Percentiles rank a stretch among this genome's conserved stretches.
Conservation (phyloP, 2,888 invertebrate species). For the Drosophila pegasa region DNA sequence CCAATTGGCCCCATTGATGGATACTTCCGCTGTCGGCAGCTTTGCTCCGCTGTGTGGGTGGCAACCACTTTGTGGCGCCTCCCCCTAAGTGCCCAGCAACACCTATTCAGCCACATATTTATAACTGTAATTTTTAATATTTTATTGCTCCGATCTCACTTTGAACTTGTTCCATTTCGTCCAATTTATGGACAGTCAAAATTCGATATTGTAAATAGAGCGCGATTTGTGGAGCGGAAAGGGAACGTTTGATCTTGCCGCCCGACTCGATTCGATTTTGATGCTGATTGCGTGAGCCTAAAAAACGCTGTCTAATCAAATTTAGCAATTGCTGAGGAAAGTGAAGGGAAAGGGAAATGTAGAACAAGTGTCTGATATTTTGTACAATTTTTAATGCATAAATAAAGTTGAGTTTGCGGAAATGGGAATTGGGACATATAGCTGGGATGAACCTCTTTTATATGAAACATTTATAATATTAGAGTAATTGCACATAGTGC, state of each 20-base stretch:
- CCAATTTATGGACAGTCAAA: slow-evolving; percentile 63
- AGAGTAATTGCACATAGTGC: too few relatives aligned
- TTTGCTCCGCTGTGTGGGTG: slow-evolving; percentile 67
- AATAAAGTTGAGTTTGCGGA: not conserved
- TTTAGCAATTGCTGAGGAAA: not conserved
- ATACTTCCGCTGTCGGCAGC: slow-evolving; percentile 69
- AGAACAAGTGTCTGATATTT: not conserved
- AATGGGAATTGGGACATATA: too few relatives aligned
- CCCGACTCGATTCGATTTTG: not conserved
- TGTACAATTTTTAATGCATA: not conserved
- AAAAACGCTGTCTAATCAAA: slow-evolving; percentile 31
- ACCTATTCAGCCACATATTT: slow-evolving; percentile 34
- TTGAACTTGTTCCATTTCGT: slow-evolving; percentile 67
- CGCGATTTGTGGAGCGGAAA: slow-evolving; percentile 11
- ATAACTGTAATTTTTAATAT: slow-evolving; percentile 80
- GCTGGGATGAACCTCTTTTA: too few relatives aligned
- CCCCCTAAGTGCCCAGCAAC: not conserved
- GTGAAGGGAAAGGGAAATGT: not conserved
- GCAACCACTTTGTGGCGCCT: slow-evolving; percentile 56
- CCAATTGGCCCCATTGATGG: slow-evolving; percentile 53
- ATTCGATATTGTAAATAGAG: slow-evolving; percentile 54
- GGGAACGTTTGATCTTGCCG: slow-evolving; percentile 56
- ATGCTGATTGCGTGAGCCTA: not conserved
- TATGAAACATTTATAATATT: too few relatives aligned
- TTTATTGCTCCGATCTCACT: slow-evolving; percentile 66